These are phyloP conservation scores for Fregata magnificens DNA, from an alignment of 2,113 vertebrate genomes.

Conservation along the genomic window DNA sequence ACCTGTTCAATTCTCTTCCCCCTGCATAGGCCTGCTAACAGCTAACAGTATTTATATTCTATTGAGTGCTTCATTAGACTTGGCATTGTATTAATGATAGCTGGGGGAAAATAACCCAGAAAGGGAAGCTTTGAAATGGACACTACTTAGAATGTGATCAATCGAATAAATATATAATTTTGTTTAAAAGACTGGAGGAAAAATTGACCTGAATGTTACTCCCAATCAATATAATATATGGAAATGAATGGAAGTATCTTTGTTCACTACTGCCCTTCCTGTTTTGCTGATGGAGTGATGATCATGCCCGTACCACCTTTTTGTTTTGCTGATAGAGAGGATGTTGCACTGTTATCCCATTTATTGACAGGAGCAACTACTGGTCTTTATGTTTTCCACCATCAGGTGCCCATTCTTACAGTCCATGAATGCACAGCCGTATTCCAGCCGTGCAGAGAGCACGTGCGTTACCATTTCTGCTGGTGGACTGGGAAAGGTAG, in stretches of 20 bases:
- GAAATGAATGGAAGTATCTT: neutral
- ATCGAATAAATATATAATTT: conserved; percentile 14
- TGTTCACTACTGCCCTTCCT: neutral
- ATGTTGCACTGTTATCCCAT: neutral
- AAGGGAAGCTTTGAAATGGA: conserved; percentile 10
- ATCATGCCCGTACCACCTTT: neutral
- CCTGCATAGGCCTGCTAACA: neutral
- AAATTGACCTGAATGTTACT: neutral
- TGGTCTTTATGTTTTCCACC: neutral
- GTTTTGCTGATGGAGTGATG: neutral
- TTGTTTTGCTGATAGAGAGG: neutral
- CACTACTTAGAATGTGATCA: neutral
- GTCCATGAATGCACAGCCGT: fast-evolving
- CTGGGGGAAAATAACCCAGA: neutral
- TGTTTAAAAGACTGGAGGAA: neutral
- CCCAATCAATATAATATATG: neutral
- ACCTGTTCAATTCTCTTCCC: neutral
- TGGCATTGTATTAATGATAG: conserved; percentile 9
- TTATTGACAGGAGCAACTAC: neutral
- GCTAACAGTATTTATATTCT: conserved; percentile 23
- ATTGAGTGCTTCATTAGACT: conserved; percentile 26
- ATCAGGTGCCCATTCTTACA: neutral
- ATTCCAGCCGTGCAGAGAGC: fast-evolving
- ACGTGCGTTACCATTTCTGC: fast-evolving
- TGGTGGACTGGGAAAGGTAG: neutral